Base-by-base conservation (phyloP, 2,113 vertebrate genomes). In the Daubentonia madagascariensis region DNA sequence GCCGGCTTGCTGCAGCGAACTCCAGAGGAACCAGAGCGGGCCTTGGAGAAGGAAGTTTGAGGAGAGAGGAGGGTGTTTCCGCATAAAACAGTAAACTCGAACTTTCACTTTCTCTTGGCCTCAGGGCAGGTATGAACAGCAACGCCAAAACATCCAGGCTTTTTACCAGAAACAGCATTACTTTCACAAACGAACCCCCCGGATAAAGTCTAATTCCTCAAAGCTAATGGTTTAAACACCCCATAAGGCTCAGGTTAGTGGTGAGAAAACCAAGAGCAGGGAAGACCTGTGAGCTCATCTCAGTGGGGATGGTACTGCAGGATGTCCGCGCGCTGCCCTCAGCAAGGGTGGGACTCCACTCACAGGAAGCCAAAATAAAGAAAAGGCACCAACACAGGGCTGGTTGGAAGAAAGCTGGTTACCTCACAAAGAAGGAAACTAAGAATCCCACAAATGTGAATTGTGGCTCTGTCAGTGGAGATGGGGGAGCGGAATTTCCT, bases 21-120 rank as follows among this genome's bases (percentile, higher is more conserved):
- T 72, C 35, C 96, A 88, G 92, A 97, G 94, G 94, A 97, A 94
- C 86, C 94, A 95, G 89, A 96, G 94, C 35, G 40, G 94, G n/a
- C 25, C 37, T 94, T 83, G 50, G 54, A 93, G 81, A 68, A 95
- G 59, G 84, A 89, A 61, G 67, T 40, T 1, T 54, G 83, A 84
- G 70, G 70, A 57, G 14, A 65, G 3, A 7, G 18, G 70, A 37
- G 73, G 67, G 79, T 30, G 3, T 91, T 94, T 95, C 83, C n/a
- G 30, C n/a, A 72, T 48, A 85, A 72, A 70, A 91, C 57, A 40
- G 78, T 75, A 75, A 78, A 76, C 37, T 43, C 2, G 9, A 72
- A 61, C 80, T 92, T 95, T 89, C 83, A 79, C 91, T 97, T 97
- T 94, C 87, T 94, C 85, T 65, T 48, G 70, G n/a, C 52, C 45